phyloP scores from a whole-genome alignment of 2,797 vertebrate species.

The Sebastes minor region DNA sequence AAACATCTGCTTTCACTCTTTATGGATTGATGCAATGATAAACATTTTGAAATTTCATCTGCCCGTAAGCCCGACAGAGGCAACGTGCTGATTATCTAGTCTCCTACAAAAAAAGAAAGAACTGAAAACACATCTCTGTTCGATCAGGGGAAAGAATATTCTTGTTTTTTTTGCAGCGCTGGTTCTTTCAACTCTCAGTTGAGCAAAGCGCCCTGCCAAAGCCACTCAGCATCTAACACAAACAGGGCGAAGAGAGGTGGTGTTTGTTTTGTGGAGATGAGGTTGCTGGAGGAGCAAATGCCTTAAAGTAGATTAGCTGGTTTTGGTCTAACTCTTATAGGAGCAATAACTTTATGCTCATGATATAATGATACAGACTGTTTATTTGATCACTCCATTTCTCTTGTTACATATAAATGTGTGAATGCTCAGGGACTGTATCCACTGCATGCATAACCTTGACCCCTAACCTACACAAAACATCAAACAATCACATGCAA shows the following conservation, averaged over 20 bases:
- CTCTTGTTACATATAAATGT: background rate
- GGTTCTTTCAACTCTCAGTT: background rate
- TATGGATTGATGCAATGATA: background rate
- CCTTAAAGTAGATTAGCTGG: background rate
- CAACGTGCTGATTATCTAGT: background rate
- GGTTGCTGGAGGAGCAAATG: background rate
- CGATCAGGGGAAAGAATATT: background rate
- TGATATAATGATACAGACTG: background rate
- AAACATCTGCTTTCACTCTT: background rate
- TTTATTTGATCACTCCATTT: background rate
- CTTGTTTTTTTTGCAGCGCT: background rate
- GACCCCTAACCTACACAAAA: background rate
- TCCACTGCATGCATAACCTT: background rate
- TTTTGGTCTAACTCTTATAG: background rate
- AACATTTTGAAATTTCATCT: background rate
- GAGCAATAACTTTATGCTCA: background rate
- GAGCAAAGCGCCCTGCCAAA: constrained; percentile 3
- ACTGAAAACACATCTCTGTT: background rate
- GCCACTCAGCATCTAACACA: constrained; percentile 9
- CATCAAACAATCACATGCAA: background rate
- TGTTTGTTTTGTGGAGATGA: constrained; percentile 1
- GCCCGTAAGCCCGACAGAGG: background rate
- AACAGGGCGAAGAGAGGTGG: constrained; percentile 10
- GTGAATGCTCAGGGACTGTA: background rate
- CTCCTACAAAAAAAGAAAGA: background rate